phyloP scores from a whole-genome alignment of 2,797 vertebrate genomes.

The Hemitrygon akajei region DNA sequence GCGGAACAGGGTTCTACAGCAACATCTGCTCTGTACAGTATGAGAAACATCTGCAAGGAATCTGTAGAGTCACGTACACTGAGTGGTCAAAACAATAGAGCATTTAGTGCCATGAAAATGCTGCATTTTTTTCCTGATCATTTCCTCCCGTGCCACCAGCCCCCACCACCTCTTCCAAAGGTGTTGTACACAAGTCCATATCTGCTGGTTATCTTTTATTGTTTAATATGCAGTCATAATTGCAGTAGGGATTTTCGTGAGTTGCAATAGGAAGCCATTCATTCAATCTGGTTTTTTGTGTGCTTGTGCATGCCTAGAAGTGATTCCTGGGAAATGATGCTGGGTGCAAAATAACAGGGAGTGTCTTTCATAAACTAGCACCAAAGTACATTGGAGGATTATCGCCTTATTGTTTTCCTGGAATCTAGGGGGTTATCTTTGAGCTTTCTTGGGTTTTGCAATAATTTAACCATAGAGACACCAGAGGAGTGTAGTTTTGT shows the following conservation, averaged over 20 bases:
- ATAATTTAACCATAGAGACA: not conserved
- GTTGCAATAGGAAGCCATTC: not conserved
- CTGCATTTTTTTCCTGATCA: not conserved
- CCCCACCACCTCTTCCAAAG: not conserved
- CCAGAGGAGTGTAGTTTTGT: not conserved
- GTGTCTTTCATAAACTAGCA: not conserved
- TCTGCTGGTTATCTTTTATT: not conserved
- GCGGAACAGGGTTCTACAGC: not conserved
- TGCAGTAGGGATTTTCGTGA: not conserved
- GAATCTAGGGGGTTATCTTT: not conserved
- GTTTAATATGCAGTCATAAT: not conserved
- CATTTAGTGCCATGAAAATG: not conserved
- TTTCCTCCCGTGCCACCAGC: not conserved
- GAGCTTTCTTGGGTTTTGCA: not conserved
- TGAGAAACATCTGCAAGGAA: not conserved
- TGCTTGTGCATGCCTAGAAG: not conserved
- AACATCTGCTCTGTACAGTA: not conserved
- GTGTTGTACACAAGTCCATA: not conserved
- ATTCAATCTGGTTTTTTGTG: not conserved
- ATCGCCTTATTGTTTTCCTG: not conserved
- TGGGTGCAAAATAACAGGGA: no score
- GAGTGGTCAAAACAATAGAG: not conserved
- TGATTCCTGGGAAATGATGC: not conserved
- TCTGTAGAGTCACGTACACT: not conserved
- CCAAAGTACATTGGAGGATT: no score